Conservation (phyloP, 92 coral and sea anemone genomes). For the Micromussa lordhowensis region DNA sequence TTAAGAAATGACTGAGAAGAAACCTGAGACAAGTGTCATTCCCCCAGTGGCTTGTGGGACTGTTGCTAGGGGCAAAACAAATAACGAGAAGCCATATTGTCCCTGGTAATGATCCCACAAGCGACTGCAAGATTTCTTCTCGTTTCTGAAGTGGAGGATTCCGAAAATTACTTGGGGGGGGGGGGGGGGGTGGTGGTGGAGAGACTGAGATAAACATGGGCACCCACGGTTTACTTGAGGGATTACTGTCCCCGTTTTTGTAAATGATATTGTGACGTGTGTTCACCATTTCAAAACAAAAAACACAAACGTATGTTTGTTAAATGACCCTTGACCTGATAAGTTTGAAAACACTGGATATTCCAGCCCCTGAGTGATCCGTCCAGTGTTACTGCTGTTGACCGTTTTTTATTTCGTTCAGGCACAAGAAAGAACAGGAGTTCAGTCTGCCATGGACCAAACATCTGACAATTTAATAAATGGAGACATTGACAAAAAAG, state of each 20-base stretch:
- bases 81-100: too few relatives aligned
- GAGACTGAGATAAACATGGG: neutral
- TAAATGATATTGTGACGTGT: neutral
- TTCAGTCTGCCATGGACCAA: neutral
- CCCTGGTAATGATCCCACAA: too few relatives aligned
- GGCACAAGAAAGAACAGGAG: slow-evolving; percentile 36
- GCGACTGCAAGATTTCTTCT: too few relatives aligned
- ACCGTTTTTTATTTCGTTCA: neutral
- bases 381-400: neutral
- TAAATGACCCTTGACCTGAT: neutral
- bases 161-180: neutral
- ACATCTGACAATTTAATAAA: slow-evolving; percentile 1
- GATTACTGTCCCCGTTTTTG: neutral
- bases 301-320: neutral
- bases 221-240: neutral
- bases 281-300: neutral
- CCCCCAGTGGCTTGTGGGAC: too few relatives aligned
- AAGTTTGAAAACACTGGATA: neutral
- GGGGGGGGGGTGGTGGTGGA: too few relatives aligned
- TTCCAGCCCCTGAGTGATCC: neutral
- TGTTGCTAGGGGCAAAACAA: too few relatives aligned
- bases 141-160: too few relatives aligned
- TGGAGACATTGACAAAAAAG: neutral
- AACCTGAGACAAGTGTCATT: too few relatives aligned
- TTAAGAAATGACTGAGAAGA: too few relatives aligned